These are phyloP conservation scores for Andrena fulva DNA, from an alignment of 2,888 invertebrate genomes.

Conservation along the genomic window DNA sequence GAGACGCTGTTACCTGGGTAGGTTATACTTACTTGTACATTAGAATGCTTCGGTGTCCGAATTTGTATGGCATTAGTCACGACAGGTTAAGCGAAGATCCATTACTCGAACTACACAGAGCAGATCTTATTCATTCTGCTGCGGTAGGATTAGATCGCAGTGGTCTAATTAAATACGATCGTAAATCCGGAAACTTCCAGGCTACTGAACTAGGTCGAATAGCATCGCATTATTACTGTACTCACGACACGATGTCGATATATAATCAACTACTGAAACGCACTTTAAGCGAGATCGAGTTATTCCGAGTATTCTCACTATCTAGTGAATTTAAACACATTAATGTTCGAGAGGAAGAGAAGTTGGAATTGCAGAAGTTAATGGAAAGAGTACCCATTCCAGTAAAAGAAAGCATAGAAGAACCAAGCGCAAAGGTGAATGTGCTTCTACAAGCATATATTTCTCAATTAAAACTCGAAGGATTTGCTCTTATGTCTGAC, in stretches of 20 bases:
- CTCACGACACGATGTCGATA: slow-evolving; percentile 97
- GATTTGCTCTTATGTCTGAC: slow-evolving; percentile 99
- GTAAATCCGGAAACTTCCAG: slow-evolving; percentile 95
- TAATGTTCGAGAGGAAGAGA: slow-evolving; percentile 97
- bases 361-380: slow-evolving; percentile 97
- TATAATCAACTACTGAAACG: slow-evolving; percentile 99
- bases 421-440: slow-evolving; percentile 98
- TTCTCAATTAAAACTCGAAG: slow-evolving; percentile 98
- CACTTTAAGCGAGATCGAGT: slow-evolving; percentile 98
- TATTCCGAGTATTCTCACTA: slow-evolving; percentile 99
- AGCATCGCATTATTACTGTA: slow-evolving; percentile 99
- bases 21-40: slow-evolving; percentile 99
- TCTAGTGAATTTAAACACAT: slow-evolving; percentile 98
- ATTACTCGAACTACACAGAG: slow-evolving; percentile 94
- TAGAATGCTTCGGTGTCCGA: slow-evolving; percentile 96
- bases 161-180: slow-evolving; percentile 97
- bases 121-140: slow-evolving; percentile 98
- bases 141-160: slow-evolving; percentile 96
- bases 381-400: slow-evolving; percentile 98
- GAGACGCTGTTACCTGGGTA: slow-evolving; percentile 96
- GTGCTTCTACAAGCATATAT: slow-evolving; percentile 98
- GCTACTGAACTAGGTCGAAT: slow-evolving; percentile 98
- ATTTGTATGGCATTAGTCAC: slow-evolving; percentile 92
- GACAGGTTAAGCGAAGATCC: slow-evolving; percentile 94
- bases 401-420: slow-evolving; percentile 99